Conservation (phyloP, 1,140 invertebrate genomes). For the Eufriesea mexicana region DNA sequence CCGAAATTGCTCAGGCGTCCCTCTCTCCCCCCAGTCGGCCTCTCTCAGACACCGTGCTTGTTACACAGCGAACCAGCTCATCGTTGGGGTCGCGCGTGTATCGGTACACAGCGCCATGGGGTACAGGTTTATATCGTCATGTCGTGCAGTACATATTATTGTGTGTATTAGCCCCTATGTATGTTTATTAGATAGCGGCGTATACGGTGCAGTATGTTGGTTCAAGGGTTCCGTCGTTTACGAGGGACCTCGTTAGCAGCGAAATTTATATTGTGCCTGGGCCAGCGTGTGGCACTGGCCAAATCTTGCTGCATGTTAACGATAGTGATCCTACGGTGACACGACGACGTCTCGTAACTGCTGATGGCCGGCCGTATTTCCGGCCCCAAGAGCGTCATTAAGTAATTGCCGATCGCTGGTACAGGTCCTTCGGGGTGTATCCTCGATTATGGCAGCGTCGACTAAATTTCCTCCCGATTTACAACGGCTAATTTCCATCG, state of each 20-base stretch:
- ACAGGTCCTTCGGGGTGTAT: neutral
- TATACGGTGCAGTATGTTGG: slow-evolving; percentile 46
- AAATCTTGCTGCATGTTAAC: slow-evolving; percentile 46
- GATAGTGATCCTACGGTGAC: slow-evolving; percentile 44
- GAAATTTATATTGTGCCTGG: slow-evolving; percentile 43
- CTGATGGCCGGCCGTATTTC: slow-evolving; percentile 31
- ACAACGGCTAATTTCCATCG: neutral
- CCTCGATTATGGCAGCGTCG: neutral
- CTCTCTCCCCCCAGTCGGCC: neutral
- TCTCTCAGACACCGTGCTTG: neutral
- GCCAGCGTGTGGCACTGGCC: neutral
- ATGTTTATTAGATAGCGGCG: slow-evolving; percentile 47
- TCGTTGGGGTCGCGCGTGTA: neutral
- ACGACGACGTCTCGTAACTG: slow-evolving; percentile 45
- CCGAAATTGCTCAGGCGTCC: slow-evolving; percentile 26
- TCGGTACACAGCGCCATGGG: slow-evolving; percentile 6
- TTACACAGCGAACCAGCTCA: neutral
- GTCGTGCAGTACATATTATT: slow-evolving; percentile 44
- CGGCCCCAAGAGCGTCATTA: slow-evolving; percentile 7
- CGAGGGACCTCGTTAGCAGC: slow-evolving; percentile 39
- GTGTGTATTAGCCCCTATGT: slow-evolving; percentile 43
- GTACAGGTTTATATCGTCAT: slow-evolving; percentile 26
- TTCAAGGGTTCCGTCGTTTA: slow-evolving; percentile 46
- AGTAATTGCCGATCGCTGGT: slow-evolving; percentile 27
- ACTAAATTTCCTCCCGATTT: neutral